These are phyloP conservation scores for Sphinx pinastri DNA, from an alignment of 2,888 invertebrate species.

Conservation along the genomic window DNA sequence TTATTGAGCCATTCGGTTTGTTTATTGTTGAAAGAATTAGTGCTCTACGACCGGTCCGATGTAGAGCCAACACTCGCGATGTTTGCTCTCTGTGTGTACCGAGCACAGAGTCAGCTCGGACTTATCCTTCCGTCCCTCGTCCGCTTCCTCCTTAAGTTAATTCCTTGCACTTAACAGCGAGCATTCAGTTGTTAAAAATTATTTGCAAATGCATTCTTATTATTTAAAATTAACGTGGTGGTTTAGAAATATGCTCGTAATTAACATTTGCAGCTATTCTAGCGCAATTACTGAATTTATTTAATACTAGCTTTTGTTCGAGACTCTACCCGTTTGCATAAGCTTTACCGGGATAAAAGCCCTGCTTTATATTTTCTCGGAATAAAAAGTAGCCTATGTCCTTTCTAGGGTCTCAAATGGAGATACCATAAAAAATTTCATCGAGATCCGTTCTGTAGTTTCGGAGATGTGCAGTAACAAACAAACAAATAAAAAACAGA, in stretches of 20 bases:
- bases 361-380: no score
- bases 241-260: neutral
- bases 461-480: no score
- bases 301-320: no score
- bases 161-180: neutral
- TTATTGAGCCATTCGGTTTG: no score
- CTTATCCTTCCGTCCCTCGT: neutral
- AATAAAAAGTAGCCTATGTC: no score
- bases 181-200: neutral
- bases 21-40: neutral
- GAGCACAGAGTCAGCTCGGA: neutral
- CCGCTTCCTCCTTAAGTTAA: no score
- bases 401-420: no score
- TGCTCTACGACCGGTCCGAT: neutral
- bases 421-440: no score
- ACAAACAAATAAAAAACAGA: no score
- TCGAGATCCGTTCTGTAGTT: no score
- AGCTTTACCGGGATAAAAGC: no score
- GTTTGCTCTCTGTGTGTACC: neutral
- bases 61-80: neutral
- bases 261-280: neutral
- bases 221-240: neutral
- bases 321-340: no score
- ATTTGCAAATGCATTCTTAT: neutral
- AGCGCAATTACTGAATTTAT: constrained; percentile 5